Conservation (phyloP, 1,140 invertebrate genomes). For the Listronotus oregonensis region DNA sequence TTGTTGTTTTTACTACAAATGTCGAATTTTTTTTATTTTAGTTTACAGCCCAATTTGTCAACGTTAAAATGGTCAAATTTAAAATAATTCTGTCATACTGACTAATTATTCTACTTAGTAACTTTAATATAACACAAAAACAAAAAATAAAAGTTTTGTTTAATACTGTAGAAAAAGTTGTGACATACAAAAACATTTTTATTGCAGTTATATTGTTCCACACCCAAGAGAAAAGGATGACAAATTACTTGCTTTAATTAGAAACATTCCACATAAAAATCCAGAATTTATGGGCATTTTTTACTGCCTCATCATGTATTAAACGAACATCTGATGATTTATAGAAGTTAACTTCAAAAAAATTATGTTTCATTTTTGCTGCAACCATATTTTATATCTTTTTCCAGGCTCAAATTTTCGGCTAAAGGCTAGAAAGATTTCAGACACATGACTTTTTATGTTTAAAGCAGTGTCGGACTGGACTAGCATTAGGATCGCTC, state of each 20-base stretch:
- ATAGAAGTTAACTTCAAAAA: constrained; percentile 18
- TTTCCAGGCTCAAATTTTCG: constrained; percentile 21
- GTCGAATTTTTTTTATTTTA: too few relatives aligned
- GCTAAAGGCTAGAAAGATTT: constrained; percentile 21
- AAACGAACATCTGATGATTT: constrained; percentile 21
- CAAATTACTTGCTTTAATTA: constrained; percentile 26
- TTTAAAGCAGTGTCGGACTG: constrained; percentile 10
- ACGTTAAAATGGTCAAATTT: too few relatives aligned
- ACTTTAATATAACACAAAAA: too few relatives aligned
- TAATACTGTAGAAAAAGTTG: too few relatives aligned
- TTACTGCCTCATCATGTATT: constrained; percentile 17
- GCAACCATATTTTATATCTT: constrained; percentile 25
- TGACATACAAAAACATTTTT: constrained; percentile 9
- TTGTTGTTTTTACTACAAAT: too few relatives aligned
- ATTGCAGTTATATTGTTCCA: neutral
- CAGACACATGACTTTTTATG: constrained; percentile 21
- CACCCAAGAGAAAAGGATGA: constrained; percentile 20
- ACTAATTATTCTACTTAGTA: too few relatives aligned
- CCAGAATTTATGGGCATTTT: constrained; percentile 15
- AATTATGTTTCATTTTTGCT: constrained; percentile 30
- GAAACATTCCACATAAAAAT: constrained; percentile 27
- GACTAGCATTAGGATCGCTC: too few relatives aligned
- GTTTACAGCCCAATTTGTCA: too few relatives aligned
- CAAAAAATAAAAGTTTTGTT: too few relatives aligned
- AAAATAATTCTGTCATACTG: too few relatives aligned